Percentiles rank a stretch among this genome's conserved stretches.
phyloP scores from a whole-genome alignment of 2,888 invertebrate species.

The Lithophane ornitopus region DNA sequence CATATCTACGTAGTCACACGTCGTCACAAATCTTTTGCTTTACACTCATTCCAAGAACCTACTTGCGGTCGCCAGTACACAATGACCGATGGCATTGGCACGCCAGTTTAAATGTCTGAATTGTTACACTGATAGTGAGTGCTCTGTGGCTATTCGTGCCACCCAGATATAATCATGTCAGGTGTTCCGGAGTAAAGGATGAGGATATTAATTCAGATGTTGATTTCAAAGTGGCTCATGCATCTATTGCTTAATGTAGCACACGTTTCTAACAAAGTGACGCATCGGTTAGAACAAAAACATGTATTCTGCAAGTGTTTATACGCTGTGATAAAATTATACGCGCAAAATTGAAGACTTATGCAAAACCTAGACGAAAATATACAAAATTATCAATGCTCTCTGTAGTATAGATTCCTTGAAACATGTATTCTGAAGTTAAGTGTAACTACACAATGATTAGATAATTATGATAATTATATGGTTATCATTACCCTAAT shows the following conservation, averaged over 20 bases:
- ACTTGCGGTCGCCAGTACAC: constrained; percentile 42
- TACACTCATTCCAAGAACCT: constrained; percentile 53
- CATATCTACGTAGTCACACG: not conserved
- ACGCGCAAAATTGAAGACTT: not conserved
- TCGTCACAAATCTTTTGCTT: constrained; percentile 32
- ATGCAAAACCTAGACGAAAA: not conserved
- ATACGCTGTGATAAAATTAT: not conserved
- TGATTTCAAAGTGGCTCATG: constrained; percentile 28
- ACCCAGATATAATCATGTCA: constrained; percentile 55
- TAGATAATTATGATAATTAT: not conserved
- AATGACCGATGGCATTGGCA: constrained; percentile 78
- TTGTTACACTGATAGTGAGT: constrained; percentile 55
- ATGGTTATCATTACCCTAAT: not conserved
- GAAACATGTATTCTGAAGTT: not conserved
- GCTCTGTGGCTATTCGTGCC: constrained; percentile 48
- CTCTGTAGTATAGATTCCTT: not conserved
- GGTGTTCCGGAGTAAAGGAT: constrained; percentile 50
- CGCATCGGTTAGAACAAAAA: not conserved
- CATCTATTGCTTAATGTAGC: constrained; percentile 25
- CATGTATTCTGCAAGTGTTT: constrained; percentile 8
- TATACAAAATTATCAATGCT: not conserved
- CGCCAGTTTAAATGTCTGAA: constrained; percentile 59
- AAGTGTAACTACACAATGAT: not conserved
- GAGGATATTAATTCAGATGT: constrained; percentile 35
- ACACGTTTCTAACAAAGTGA: constrained; percentile 36